Conservation (phyloP, 2,888 invertebrate species). For the Cyclophora punctaria region DNA sequence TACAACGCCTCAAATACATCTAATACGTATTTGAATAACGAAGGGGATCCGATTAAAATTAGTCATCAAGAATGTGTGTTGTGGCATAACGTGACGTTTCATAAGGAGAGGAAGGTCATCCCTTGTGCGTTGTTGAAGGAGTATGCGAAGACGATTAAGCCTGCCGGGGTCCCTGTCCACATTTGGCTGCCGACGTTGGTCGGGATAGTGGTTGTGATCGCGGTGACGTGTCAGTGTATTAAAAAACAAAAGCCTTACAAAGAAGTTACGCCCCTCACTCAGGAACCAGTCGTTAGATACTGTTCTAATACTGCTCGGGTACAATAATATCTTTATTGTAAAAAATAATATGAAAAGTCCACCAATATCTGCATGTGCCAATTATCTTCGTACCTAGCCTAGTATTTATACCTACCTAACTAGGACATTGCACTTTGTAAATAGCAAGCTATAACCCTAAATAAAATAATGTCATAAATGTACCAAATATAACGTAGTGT, state of each 20-base stretch:
- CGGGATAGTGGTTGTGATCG: conserved; percentile 37
- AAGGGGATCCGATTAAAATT: conserved; percentile 37
- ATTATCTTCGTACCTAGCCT: too few species aligned
- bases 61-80: conserved; percentile 52
- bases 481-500: too few species aligned
- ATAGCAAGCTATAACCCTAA: too few species aligned
- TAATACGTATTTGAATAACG: conserved; percentile 38
- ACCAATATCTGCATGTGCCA: too few species aligned
- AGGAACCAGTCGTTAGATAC: conserved; percentile 35
- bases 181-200: conserved; percentile 55
- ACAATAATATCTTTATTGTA: conserved; percentile 5
- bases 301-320: conserved; percentile 31
- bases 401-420: too few species aligned
- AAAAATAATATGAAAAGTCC: too few species aligned
- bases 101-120: conserved; percentile 39
- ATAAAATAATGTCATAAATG: too few species aligned
- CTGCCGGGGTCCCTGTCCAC: conserved; percentile 50
- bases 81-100: conserved; percentile 53
- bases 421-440: too few species aligned
- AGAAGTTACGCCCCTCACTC: conserved; percentile 43
- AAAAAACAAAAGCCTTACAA: conserved; percentile 25
- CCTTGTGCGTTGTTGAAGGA: conserved; percentile 53
- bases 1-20: conserved; percentile 38
- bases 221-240: conserved; percentile 39
- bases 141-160: conserved; percentile 54